Conservation (phyloP, 2,888 invertebrate genomes). For the Digitonthophagus gazella region DNA sequence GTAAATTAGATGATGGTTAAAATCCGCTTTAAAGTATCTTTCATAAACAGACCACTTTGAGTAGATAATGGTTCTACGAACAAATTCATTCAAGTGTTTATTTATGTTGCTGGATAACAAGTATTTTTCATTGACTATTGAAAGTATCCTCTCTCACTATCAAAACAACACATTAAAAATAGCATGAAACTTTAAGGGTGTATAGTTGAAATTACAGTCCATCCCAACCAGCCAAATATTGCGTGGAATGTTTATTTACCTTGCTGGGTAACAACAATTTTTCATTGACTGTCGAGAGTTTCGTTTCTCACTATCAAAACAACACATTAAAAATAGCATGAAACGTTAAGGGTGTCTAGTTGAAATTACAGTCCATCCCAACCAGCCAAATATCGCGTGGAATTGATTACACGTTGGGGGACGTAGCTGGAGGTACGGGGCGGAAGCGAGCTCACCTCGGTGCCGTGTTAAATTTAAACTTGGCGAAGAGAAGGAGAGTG, state of each 20-base stretch:
- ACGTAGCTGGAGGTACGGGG: neutral
- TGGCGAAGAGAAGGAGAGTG: neutral
- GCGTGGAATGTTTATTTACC: no score
- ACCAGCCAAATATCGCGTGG: neutral
- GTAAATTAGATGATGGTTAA: slow-evolving; percentile 13
- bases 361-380: neutral
- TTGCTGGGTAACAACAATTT: no score
- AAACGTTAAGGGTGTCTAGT: no score
- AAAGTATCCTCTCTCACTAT: no score
- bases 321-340: no score
- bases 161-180: no score
- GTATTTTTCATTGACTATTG: no score
- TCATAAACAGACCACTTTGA: neutral
- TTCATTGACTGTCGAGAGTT: no score
- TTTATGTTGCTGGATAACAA: no score
- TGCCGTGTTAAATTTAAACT: neutral
- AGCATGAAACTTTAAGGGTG: no score
- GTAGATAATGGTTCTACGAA: neutral
- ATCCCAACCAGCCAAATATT: neutral
- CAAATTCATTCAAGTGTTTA: no score
- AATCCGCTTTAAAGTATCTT: slow-evolving; percentile 5
- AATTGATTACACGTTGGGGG: neutral
- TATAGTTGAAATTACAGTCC: neutral
- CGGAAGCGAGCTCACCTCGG: neutral
- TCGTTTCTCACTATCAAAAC: no score